Percentiles rank a stretch among this genome's conserved stretches.
phyloP scores from a whole-genome alignment of 2,797 vertebrate species.

The Hypotaenidia okinawae region DNA sequence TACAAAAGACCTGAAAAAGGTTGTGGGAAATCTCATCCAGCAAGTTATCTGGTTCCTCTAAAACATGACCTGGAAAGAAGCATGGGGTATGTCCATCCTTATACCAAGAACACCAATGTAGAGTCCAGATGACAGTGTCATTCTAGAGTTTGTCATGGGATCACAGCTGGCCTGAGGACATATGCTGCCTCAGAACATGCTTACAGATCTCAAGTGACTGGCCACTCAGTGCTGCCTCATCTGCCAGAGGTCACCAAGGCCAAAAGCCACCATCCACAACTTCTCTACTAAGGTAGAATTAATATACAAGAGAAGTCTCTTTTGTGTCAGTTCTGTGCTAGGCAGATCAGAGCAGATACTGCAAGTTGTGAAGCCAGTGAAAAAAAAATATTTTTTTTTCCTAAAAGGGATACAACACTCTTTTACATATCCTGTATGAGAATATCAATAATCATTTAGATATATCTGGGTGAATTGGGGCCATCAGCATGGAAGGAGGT shows the following conservation, averaged over 20 bases:
- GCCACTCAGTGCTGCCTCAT: neutral
- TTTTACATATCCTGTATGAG: neutral
- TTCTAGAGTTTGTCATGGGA: neutral
- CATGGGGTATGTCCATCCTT: neutral
- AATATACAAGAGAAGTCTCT: neutral
- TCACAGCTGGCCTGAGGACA: neutral
- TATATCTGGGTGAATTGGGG: rapidly evolving
- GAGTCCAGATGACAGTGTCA: neutral
- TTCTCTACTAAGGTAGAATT: neutral
- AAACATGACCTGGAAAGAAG: neutral
- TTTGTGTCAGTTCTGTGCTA: neutral
- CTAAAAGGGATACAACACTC: neutral
- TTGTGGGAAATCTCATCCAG: neutral
- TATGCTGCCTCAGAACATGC: rapidly evolving
- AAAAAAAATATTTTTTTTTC: neutral
- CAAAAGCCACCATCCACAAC: neutral
- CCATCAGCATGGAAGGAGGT: neutral
- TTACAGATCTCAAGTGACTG: neutral
- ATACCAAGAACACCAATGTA: neutral
- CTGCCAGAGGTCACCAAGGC: neutral
- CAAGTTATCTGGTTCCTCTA: neutral
- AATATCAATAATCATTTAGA: neutral
- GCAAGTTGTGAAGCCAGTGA: neutral
- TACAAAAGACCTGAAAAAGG: neutral
- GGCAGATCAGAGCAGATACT: neutral